Conservation (phyloP, 1,140 invertebrate genomes). For the Bombus superbus region DNA sequence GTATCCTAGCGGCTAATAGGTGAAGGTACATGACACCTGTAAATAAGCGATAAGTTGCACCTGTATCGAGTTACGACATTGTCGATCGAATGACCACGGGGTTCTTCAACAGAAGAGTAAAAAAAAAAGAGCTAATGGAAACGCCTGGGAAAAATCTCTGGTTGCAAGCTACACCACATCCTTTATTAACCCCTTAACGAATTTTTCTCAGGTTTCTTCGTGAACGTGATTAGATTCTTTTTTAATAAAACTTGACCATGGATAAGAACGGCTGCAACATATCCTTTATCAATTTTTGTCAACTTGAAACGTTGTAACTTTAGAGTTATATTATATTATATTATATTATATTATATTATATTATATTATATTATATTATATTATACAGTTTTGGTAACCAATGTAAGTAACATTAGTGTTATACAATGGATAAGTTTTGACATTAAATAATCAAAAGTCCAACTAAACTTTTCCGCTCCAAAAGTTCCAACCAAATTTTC, state of each 20-base stretch:
- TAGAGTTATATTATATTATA: no score
- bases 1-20: conserved; percentile 59
- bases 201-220: neutral
- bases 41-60: conserved; percentile 19
- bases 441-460: no score
- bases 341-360: no score
- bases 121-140: neutral
- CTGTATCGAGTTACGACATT: conserved; percentile 26
- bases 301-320: no score
- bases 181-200: neutral
- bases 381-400: no score
- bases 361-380: no score
- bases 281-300: no score
- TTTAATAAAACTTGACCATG: neutral
- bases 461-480: no score
- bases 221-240: neutral
- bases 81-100: conserved; percentile 12
- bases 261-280: no score
- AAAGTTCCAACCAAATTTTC: neutral
- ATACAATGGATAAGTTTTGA: no score
- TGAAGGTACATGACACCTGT: conserved; percentile 47
- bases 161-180: neutral
- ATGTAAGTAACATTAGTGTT: no score
- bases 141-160: neutral
- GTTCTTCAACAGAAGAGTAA: neutral